These are phyloP conservation scores for Syngnathoides biaculeatus DNA, from an alignment of 2,113 vertebrate genomes.

Conservation along the genomic window DNA sequence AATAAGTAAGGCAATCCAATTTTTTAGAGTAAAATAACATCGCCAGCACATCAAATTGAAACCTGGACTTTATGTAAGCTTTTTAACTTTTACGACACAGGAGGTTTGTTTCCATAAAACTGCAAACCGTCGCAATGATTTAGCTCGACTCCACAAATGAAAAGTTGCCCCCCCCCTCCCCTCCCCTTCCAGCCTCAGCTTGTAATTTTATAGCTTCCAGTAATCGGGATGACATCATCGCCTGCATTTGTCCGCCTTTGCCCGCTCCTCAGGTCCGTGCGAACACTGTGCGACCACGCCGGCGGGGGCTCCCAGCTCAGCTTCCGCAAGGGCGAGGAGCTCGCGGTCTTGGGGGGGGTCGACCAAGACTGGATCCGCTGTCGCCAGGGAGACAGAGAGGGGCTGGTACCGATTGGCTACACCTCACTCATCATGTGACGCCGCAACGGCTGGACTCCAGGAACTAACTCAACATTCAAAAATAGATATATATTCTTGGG, in stretches of 20 bases:
- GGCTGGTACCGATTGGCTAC: slow-evolving; percentile 89
- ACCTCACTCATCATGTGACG: slow-evolving; percentile 88
- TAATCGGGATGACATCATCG: neutral
- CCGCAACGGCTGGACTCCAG: slow-evolving; percentile 43
- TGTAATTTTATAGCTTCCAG: neutral
- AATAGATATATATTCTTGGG: neutral
- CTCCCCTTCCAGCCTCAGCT: neutral
- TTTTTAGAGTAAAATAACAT: too few species aligned
- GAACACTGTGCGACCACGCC: slow-evolving; percentile 83
- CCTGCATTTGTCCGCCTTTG: neutral
- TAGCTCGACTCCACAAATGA: neutral
- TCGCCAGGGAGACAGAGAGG: slow-evolving; percentile 79
- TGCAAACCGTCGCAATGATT: neutral
- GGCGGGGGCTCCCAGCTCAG: slow-evolving; percentile 75
- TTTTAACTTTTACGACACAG: neutral
- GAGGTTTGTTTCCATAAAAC: neutral
- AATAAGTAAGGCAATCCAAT: too few species aligned
- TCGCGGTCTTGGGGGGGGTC: slow-evolving; percentile 81
- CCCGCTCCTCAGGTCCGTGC: slow-evolving; percentile 76
- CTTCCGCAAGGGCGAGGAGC: slow-evolving; percentile 86
- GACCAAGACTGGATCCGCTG: slow-evolving; percentile 94
- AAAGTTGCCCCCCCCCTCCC: neutral
- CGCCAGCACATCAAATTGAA: too few species aligned
- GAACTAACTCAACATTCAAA: slow-evolving; percentile 26
- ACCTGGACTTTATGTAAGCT: neutral